phyloP scores from a whole-genome alignment of 2,888 invertebrate genomes.

The Platycnemis pennipes region DNA sequence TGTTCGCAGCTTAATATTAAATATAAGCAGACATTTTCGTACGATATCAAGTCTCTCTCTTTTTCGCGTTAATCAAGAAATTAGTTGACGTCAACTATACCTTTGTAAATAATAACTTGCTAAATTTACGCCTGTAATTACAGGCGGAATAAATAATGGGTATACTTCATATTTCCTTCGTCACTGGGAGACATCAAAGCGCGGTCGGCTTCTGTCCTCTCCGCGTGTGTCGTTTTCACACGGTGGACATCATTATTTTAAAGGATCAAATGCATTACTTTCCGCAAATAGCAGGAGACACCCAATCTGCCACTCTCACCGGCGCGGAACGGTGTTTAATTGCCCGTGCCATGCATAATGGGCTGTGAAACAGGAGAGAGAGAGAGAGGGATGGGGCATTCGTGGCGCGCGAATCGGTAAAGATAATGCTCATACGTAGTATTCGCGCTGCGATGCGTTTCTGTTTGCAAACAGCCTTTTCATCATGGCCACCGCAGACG shows the following conservation, averaged over 20 bases:
- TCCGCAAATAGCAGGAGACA: neutral
- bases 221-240: neutral
- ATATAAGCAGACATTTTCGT: no score
- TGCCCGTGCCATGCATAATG: neutral
- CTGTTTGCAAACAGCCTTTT: slow-evolving; percentile 31
- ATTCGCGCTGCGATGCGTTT: neutral
- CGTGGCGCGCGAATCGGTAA: neutral
- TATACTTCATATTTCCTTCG: neutral
- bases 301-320: neutral
- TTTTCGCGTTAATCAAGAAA: no score
- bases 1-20: no score
- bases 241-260: neutral
- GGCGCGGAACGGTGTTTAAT: neutral
- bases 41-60: no score
- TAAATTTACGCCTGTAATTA: neutral
- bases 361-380: neutral
- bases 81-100: no score
- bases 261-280: neutral
- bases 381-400: neutral
- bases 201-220: neutral
- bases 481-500: neutral
- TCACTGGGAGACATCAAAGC: neutral
- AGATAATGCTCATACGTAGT: neutral
- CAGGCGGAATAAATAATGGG: neutral
- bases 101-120: no score